Evolutionary conservation across 2,888 invertebrate genomes (phyloP).

Genomic region (Epinotia brunnichana): DNA sequence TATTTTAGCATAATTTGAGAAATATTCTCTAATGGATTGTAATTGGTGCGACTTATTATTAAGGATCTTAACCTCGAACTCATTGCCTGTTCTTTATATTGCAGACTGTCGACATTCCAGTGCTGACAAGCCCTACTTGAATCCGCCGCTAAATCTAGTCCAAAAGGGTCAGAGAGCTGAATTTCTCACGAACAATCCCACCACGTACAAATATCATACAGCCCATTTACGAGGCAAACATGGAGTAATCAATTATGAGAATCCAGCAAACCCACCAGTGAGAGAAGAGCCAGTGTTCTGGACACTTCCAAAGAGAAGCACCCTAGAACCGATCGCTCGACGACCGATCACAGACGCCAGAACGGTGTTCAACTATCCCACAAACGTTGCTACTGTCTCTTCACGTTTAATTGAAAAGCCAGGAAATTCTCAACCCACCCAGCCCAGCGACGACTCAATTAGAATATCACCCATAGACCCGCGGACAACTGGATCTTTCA

Average conservation of each 20-base stretch:
- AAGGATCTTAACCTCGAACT: slow-evolving; percentile 15
- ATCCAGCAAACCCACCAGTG: slow-evolving; percentile 53
- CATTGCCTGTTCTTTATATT: slow-evolving; percentile 50
- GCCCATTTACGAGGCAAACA: slow-evolving; percentile 72
- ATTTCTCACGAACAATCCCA: slow-evolving; percentile 65
- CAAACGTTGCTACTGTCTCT: slow-evolving; percentile 53
- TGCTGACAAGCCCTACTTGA: slow-evolving; percentile 79
- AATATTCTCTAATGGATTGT: slow-evolving; percentile 6
- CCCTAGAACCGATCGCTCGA: slow-evolving; percentile 55
- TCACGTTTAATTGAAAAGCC: slow-evolving; percentile 48
- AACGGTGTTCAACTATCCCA: slow-evolving; percentile 55
- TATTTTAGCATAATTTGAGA: not conserved
- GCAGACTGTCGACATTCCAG: slow-evolving; percentile 87
- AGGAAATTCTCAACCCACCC: slow-evolving; percentile 42
- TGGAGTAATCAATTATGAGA: slow-evolving; percentile 67
- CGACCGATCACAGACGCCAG: slow-evolving; percentile 51
- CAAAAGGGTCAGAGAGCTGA: slow-evolving; percentile 63
- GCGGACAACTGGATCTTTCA: slow-evolving; percentile 83
- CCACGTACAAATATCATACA: slow-evolving; percentile 64
- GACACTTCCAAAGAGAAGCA: slow-evolving; percentile 81
- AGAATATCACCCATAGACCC: slow-evolving; percentile 88
- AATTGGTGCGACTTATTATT: not conserved
- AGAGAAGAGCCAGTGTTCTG: slow-evolving; percentile 81
- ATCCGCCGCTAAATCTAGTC: slow-evolving; percentile 60
- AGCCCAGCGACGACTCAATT: slow-evolving; percentile 71